Base-by-base conservation (phyloP, 2,888 invertebrate genomes). In the Amiota mariae region DNA sequence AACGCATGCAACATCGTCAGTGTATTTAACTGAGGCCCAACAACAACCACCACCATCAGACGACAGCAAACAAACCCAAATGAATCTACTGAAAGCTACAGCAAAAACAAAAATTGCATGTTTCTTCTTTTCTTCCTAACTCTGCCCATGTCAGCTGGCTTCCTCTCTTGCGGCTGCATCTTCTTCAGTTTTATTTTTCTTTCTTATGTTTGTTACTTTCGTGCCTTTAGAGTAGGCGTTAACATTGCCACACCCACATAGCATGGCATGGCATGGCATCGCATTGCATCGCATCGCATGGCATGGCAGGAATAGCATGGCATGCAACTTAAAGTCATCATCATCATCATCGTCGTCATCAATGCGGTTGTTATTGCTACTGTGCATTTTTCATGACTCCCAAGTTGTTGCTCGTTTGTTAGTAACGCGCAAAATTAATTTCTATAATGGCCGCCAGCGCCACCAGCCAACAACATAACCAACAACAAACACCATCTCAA, bases 381-480 rank as follows among this genome's bases (percentile, higher is more conserved):
- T 48, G 20, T 48, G 36, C 54, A 11, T 56, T 18, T 36, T 36
- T 72, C 46, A 82, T 76, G 84, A 83, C 83, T 85, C 82, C 85
- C 83, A 85, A 82, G 83, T 84, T 84, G 83, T 85, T 84, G 83
- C 83, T 84, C 83, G 83, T 84, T 84, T 84, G 83, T 84, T 85
- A 84, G 84, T 82, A 84, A 84, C 84, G 83, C 67, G 67, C 67
- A 78, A 84, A 84, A 84, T 84, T 84, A 84, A 84, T 84, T 84
- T 84, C 79, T 82, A 82, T 84, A 84, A 84, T 84, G 85, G 83
- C 83, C 81, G 83, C 83, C 83, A 83, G 2, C 47, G 24, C 15
- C 47, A 59, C 15, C 20, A 20, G 24, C 15, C 47, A 59, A 8
- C 20, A 20, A 20, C 59, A 15, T 12, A 12, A 59, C 8, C 59